Percentiles rank a stretch among this genome's conserved stretches.
Evolutionary conservation across 2,113 vertebrate species (phyloP).

Genomic region (Mirza zaza): DNA sequence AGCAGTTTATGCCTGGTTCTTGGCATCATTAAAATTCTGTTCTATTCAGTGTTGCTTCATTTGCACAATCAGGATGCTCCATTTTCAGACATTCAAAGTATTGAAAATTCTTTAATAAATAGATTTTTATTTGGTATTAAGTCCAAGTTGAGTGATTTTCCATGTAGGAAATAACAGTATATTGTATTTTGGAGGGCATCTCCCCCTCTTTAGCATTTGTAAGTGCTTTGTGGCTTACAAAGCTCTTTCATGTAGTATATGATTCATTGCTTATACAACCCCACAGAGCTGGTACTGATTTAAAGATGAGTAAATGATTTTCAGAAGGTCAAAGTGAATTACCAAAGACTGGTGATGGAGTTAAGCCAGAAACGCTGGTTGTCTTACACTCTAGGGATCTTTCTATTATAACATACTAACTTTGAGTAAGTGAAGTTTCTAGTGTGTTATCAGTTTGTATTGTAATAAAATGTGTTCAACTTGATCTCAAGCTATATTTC

Average conservation of each 20-base stretch:
- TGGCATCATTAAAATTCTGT: constrained; percentile 27
- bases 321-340: constrained; percentile 5
- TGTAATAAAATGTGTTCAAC: constrained; percentile 56
- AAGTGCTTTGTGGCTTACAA: constrained; percentile 5
- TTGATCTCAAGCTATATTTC: constrained; percentile 75
- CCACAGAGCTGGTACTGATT: neutral
- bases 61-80: neutral
- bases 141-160: neutral
- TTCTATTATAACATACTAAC: constrained; percentile 10
- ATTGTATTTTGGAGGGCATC: neutral
- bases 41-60: constrained; percentile 20
- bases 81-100: neutral
- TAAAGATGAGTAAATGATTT: constrained; percentile 60
- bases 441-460: neutral
- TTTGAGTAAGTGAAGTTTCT: constrained; percentile 26
- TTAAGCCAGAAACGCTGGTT: constrained; percentile 17
- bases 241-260: neutral
- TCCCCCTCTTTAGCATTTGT: neutral
- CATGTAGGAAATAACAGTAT: neutral
- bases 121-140: constrained; percentile 46
- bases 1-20: constrained; percentile 25
- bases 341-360: neutral
- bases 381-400: constrained; percentile 32
- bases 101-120: constrained; percentile 45
- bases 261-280: constrained; percentile 37